phyloP scores from a whole-genome alignment of 1,140 invertebrate genomes.

The Drosophila albomicans region DNA sequence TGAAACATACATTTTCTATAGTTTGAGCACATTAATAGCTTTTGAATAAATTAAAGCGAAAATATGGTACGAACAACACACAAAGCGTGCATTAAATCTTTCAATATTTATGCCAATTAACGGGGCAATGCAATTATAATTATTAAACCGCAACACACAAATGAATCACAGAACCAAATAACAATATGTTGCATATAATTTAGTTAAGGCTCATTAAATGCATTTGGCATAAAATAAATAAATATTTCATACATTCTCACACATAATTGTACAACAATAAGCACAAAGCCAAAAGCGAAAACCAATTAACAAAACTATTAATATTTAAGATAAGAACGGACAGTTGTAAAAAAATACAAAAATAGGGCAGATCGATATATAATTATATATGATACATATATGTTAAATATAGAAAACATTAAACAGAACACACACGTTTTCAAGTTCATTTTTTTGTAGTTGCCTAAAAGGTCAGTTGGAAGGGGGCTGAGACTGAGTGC shows the following conservation, averaged over 20 bases:
- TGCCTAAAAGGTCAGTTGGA: conserved; percentile 55
- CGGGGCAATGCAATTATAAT: conserved; percentile 43
- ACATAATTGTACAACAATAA: background rate
- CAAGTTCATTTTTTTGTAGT: conserved; percentile 65
- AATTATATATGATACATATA: background rate
- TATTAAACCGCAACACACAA: conserved; percentile 7
- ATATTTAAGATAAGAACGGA: conserved; percentile 17
- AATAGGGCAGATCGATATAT: conserved; percentile 20
- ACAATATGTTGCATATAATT: conserved; percentile 44
- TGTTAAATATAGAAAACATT: conserved; percentile 16
- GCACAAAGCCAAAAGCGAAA: background rate
- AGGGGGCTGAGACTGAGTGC: background rate
- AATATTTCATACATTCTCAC: background rate
- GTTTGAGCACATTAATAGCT: conserved; percentile 20
- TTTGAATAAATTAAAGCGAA: conserved; percentile 19
- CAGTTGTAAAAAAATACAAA: conserved; percentile 18
- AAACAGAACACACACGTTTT: conserved; percentile 52
- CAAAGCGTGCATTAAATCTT: conserved; percentile 19
- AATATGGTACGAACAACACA: background rate
- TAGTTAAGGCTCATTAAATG: conserved; percentile 45
- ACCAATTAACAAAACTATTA: conserved; percentile 24
- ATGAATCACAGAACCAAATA: conserved; percentile 6
- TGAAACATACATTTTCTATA: conserved; percentile 16
- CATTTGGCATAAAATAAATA: conserved; percentile 17
- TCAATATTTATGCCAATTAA: conserved; percentile 50